A percentile compares a stretch with the other conserved stretches of the same genome.
Conservation (phyloP, 2,113 vertebrate genomes). For the Scomber colias region DNA sequence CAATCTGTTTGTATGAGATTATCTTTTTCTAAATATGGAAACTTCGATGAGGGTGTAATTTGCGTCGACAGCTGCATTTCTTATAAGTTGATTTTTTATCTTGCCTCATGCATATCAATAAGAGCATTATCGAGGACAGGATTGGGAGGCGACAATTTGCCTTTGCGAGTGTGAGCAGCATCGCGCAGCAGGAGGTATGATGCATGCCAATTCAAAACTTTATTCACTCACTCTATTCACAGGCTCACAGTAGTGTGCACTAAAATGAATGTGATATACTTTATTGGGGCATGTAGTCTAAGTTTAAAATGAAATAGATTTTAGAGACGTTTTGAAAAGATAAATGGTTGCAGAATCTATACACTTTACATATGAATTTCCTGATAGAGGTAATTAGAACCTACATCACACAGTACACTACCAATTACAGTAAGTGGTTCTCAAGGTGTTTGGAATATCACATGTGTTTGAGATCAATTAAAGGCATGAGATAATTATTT, state of each 20-base stretch:
- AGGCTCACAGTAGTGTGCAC: not conserved
- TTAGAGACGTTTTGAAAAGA: not conserved
- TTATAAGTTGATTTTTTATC: constrained; percentile 12
- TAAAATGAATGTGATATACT: not conserved
- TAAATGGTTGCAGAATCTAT: not conserved
- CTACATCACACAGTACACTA: no score
- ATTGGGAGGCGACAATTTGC: constrained; percentile 40
- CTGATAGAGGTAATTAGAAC: not conserved
- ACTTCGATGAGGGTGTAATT: not conserved
- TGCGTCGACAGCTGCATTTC: constrained; percentile 49
- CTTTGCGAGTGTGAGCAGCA: not conserved
- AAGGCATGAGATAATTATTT: no score
- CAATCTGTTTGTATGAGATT: not conserved
- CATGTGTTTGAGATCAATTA: no score
- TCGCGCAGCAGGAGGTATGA: constrained; percentile 34
- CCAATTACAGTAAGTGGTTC: no score
- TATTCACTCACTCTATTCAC: constrained; percentile 21
- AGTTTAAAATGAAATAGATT: not conserved
- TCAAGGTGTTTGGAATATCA: no score
- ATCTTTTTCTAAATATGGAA: not conserved
- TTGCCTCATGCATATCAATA: constrained; percentile 60
- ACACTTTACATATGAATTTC: not conserved
- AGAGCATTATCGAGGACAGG: constrained; percentile 1
- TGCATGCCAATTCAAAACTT: constrained; percentile 39
- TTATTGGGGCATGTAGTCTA: not conserved